phyloP scores from a whole-genome alignment of 2,888 invertebrate genomes.

The Chelonus formosanus region DNA sequence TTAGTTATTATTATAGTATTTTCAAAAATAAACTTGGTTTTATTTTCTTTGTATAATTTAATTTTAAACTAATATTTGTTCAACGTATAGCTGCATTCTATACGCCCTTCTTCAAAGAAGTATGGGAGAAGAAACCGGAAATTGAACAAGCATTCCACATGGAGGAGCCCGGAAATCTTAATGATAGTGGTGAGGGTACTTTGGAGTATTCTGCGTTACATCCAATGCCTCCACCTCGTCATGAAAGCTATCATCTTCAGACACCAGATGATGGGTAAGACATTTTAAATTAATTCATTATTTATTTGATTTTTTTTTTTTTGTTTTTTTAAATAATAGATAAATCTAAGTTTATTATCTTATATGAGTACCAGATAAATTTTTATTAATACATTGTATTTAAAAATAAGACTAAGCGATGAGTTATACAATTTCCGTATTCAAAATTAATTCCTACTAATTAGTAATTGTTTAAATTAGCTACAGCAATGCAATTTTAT shows the following conservation, averaged over 20 bases:
- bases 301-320: slow-evolving; percentile 2
- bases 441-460: no score
- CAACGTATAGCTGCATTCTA: slow-evolving; percentile 83
- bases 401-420: no score
- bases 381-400: no score
- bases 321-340: slow-evolving; percentile 21
- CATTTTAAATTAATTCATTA: slow-evolving; percentile 39
- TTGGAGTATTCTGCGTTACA: slow-evolving; percentile 70
- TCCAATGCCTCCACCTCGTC: slow-evolving; percentile 79
- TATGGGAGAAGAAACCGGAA: slow-evolving; percentile 95
- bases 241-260: slow-evolving; percentile 79
- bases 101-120: slow-evolving; percentile 94
- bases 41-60: background rate
- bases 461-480: no score
- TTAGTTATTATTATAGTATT: slow-evolving; percentile 4
- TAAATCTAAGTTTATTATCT: no score
- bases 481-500: no score
- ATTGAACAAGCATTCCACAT: slow-evolving; percentile 92
- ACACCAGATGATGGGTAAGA: slow-evolving; percentile 68
- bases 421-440: no score
- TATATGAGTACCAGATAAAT: no score
- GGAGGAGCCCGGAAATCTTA: slow-evolving; percentile 74
- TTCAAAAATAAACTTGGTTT: no score
- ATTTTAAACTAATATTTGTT: background rate
- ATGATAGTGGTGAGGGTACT: slow-evolving; percentile 76